phyloP scores from a whole-genome alignment of 1,140 invertebrate genomes.

The Aphis gossypii region DNA sequence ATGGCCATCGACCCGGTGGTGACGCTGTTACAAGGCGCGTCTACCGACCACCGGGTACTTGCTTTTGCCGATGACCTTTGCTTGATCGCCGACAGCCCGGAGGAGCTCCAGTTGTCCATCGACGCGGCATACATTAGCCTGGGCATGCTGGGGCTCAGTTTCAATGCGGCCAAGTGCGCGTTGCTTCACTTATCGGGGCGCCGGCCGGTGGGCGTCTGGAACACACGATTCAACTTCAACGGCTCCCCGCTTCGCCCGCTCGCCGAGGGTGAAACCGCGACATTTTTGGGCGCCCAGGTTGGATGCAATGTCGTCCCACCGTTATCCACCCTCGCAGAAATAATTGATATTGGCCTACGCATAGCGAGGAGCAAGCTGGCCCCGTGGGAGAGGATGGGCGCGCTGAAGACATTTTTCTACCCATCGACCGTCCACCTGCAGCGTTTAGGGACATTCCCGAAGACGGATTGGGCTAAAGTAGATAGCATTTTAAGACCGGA shows the following conservation, averaged over 20 bases:
- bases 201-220: too few species aligned
- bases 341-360: fast-evolving
- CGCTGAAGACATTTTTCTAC: not conserved
- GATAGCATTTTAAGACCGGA: not conserved
- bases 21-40: not conserved
- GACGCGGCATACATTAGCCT: not conserved
- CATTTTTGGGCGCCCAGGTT: not conserved
- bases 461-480: fast-evolving
- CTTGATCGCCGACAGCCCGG: not conserved
- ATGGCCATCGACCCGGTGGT: not conserved
- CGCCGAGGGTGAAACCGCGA: not conserved
- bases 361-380: not conserved
- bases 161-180: not conserved
- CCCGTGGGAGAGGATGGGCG: not conserved
- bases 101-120: not conserved
- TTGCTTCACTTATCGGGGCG: too few species aligned
- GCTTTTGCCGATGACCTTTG: not conserved
- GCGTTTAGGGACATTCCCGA: not conserved
- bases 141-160: not conserved
- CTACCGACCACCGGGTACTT: not conserved
- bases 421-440: not conserved
- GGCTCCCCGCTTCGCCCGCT: too few species aligned
- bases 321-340: not conserved
- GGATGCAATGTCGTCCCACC: not conserved
- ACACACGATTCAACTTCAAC: too few species aligned